Conservation (phyloP, 2,113 vertebrate species). For the Oxyura jamaicensis region DNA sequence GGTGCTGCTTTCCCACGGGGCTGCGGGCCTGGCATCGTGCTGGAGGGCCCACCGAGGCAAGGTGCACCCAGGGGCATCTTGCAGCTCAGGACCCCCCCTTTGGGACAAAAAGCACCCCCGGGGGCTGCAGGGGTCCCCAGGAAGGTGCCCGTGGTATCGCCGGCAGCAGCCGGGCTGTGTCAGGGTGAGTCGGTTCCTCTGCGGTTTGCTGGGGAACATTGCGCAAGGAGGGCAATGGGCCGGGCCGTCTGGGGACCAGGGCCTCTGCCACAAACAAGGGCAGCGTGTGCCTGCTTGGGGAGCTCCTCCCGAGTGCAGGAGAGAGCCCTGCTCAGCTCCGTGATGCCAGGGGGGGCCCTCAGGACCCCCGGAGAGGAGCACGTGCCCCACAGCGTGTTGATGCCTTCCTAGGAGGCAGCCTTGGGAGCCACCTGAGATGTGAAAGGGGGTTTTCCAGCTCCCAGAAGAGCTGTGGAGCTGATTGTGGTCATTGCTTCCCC, state of each 20-base stretch:
- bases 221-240: not conserved
- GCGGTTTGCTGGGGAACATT: slow-evolving; percentile 8
- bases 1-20: not conserved
- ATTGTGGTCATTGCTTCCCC: not conserved
- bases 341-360: not conserved
- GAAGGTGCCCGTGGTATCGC: not conserved
- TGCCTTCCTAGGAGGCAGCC: not conserved
- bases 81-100: not conserved
- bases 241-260: not conserved
- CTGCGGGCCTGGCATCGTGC: rapidly evolving
- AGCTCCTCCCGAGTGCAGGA: not conserved
- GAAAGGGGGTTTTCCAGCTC: not conserved
- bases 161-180: not conserved
- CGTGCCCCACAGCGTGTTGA: not conserved
- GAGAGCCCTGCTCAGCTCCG: not conserved
- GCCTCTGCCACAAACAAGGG: not conserved
- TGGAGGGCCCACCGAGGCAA: not conserved
- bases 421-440: not conserved
- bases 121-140: not conserved
- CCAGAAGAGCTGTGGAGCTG: not conserved
- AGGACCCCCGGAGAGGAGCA: not conserved
- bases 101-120: not conserved
- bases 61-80: not conserved
- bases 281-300: not conserved
- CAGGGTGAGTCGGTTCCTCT: slow-evolving; percentile 37